A percentile compares a stretch with the other conserved stretches of the same genome.
These are phyloP conservation scores for Dermolepida albohirtum DNA, from an alignment of 2,888 invertebrate species.

Conservation along the genomic window DNA sequence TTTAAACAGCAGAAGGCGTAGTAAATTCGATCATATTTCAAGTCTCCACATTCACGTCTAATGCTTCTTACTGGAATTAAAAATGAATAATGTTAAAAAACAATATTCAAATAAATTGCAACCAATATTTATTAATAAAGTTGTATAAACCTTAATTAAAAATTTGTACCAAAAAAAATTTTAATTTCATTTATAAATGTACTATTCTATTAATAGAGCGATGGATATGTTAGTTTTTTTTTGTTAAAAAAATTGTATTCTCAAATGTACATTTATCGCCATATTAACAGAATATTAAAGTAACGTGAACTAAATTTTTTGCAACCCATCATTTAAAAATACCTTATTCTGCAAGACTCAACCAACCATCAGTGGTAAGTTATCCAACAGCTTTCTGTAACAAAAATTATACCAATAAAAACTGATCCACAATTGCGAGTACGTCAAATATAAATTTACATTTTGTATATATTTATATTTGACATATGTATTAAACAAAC, in stretches of 20 bases:
- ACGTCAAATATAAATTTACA: slow-evolving; percentile 46
- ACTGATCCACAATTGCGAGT: slow-evolving; percentile 27
- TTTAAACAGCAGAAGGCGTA: slow-evolving; percentile 29
- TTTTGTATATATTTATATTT: slow-evolving; percentile 43
- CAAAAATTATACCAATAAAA: slow-evolving; percentile 50
- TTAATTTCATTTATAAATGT: not conserved
- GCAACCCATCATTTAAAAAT: slow-evolving; percentile 47
- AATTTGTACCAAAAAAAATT: slow-evolving; percentile 10
- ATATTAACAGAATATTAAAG: slow-evolving; percentile 19
- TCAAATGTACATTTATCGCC: slow-evolving; percentile 7
- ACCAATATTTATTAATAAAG: slow-evolving; percentile 28
- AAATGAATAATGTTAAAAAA: slow-evolving; percentile 41
- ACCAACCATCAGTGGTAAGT: slow-evolving; percentile 47
- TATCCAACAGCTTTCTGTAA: slow-evolving; percentile 52
- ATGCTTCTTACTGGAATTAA: slow-evolving; percentile 45
- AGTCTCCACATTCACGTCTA: slow-evolving; percentile 33
- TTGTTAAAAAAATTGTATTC: not conserved
- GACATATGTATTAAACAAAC: slow-evolving; percentile 43
- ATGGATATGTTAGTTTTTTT: not conserved
- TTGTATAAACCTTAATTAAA: slow-evolving; percentile 24
- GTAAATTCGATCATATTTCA: slow-evolving; percentile 38
- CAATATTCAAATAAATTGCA: slow-evolving; percentile 6
- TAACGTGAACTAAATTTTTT: slow-evolving; percentile 33
- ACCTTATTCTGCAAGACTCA: slow-evolving; percentile 51
- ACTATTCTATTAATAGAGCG: slow-evolving; percentile 21